phyloP scores from a whole-genome alignment of 2,113 vertebrate genomes.

The Hemiprocne comata region DNA sequence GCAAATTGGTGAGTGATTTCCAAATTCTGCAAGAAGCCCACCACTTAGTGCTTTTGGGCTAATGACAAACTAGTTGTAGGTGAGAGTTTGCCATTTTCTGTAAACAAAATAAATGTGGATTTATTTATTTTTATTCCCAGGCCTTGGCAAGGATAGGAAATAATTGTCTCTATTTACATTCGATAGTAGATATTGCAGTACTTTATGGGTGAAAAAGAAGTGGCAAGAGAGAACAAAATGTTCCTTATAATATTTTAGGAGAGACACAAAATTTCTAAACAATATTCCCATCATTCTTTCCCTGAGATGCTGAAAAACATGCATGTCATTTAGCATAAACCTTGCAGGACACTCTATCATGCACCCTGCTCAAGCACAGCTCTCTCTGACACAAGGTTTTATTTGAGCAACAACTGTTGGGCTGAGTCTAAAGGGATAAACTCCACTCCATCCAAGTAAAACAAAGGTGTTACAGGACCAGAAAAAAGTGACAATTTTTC shows the following conservation, averaged over 20 bases:
- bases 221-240: background rate
- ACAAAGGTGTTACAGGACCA: background rate
- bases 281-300: background rate
- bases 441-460: background rate
- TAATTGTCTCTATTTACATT: background rate
- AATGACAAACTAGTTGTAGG: background rate
- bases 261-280: background rate
- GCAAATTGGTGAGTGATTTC: background rate
- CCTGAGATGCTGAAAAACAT: background rate
- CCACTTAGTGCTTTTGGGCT: background rate
- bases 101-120: background rate
- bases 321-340: background rate
- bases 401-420: background rate
- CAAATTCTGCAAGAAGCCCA: background rate
- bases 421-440: background rate
- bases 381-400: background rate
- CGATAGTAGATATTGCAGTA: background rate
- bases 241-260: background rate
- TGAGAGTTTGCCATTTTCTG: background rate
- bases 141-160: background rate
- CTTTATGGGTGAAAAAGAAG: background rate
- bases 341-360: background rate
- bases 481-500: background rate
- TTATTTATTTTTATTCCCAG: slow-evolving; percentile 2
- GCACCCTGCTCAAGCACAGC: background rate